Conservation (phyloP, 1,140 invertebrate genomes). For the Saccostrea echinata region DNA sequence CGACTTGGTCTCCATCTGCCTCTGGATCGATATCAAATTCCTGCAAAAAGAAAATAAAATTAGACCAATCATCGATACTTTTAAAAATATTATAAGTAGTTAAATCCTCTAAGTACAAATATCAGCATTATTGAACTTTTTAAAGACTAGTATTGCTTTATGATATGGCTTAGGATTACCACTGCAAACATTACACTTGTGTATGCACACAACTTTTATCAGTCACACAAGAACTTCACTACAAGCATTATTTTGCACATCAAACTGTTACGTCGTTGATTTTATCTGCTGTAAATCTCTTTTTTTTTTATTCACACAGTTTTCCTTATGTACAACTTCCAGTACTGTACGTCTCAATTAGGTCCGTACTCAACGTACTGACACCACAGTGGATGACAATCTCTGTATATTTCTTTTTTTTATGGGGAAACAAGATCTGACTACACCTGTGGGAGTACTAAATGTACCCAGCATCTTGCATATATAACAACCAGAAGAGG, state of each 20-base stretch:
- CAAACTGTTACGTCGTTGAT: background rate
- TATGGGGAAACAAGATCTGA: constrained; percentile 23
- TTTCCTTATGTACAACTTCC: background rate
- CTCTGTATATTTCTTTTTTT: background rate
- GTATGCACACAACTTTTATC: too few relatives aligned
- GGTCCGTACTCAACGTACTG: background rate
- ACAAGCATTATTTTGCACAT: too few relatives aligned
- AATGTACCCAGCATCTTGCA: constrained; percentile 16
- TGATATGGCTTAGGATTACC: background rate
- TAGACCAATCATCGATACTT: too few relatives aligned
- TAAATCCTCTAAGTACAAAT: too few relatives aligned
- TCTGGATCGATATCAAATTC: constrained; percentile 79
- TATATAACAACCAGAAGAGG: constrained; percentile 21
- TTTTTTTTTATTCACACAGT: background rate
- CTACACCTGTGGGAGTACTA: constrained; percentile 24
- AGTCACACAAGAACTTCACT: too few relatives aligned
- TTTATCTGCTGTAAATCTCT: background rate
- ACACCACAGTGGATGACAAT: background rate
- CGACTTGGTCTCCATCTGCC: constrained; percentile 76
- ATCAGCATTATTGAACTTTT: too few relatives aligned
- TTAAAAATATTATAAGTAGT: too few relatives aligned
- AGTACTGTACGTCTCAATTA: background rate
- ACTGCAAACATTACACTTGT: background rate
- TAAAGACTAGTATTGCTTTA: too few relatives aligned
- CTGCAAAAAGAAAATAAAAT: constrained; percentile 65